Evolutionary conservation across 2,888 invertebrate genomes (phyloP), one percentile per base, ranked within the genome.

Genomic region (Stictocephala bisonia): DNA sequence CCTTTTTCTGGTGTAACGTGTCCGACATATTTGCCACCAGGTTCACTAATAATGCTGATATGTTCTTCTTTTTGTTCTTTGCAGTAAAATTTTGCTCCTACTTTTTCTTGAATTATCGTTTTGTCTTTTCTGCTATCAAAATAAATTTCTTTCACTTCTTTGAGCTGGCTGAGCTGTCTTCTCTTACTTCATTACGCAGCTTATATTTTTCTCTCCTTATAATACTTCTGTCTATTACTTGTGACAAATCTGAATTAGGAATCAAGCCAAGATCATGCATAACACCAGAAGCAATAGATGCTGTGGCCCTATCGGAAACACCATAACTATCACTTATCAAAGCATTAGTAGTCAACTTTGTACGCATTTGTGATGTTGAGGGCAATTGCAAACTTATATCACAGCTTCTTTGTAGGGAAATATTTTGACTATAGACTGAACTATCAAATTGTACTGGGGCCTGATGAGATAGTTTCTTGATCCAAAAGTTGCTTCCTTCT

Each of bases 221-320:
- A 66, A 71, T 71, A 11, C 22, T 66, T 60, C 56, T 64, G 53
- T 71, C 74, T 27, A 71, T 50, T 4, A 71, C 71, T 20, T 53
- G 24, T 18, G 50, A 3, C 26, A 26, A 69, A 22, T 31, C 24
- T 40, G 48, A 35, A 56, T 60, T 27, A n/a, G 29, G 40, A 40
- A 70, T 69, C 13, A 69, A 13, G 15, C 69, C 69, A 27, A 68
- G 15, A 58, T 74, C 74, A n/a, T 74, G 29, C 31, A 71, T 27
- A 15, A 64, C 50, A 40, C 69, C 70, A 50, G 60, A 50, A 31
- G 71, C 74, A 15, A 70, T 53, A 24, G 41, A 31, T n/a, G 74
- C 71, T 24, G 74, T 68, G 50, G 58, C 31, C 50, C 71, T 71
- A 71, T 71, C 74, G 13, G 74, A 74, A 22, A 73, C 50, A n/a